Evolutionary conservation across 1,140 invertebrate species (phyloP).

Genomic region (Melanaphis sacchari): DNA sequence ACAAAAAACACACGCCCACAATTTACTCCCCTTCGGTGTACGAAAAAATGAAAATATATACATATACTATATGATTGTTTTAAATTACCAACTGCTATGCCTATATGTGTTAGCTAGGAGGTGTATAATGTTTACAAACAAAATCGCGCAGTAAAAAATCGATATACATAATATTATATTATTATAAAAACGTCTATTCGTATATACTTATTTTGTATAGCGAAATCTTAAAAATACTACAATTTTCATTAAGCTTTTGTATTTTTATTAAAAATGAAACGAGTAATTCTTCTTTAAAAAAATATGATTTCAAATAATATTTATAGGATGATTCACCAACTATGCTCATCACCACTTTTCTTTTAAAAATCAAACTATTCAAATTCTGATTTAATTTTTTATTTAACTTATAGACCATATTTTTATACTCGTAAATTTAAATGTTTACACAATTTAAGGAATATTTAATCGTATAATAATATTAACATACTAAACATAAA

Average conservation of each 20-base stretch:
- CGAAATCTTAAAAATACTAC: neutral
- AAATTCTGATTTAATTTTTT: neutral
- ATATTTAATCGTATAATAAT: no score
- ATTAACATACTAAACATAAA: no score
- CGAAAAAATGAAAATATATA: neutral
- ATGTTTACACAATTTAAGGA: no score
- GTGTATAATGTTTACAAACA: neutral
- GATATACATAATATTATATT: neutral
- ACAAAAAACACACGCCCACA: slow-evolving; percentile 26
- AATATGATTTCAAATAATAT: neutral
- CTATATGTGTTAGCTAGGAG: neutral
- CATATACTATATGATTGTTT: neutral
- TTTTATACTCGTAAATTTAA: neutral
- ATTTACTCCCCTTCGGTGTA: neutral
- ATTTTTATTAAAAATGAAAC: neutral
- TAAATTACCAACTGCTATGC: neutral
- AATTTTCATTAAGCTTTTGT: neutral
- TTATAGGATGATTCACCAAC: neutral
- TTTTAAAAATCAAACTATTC: neutral
- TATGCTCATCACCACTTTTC: neutral
- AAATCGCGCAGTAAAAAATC: neutral
- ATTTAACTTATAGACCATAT: neutral
- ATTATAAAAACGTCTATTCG: neutral
- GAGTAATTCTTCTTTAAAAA: neutral
- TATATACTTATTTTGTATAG: neutral